Conservation (phyloP, 2,113 vertebrate species). For the Conger conger region DNA sequence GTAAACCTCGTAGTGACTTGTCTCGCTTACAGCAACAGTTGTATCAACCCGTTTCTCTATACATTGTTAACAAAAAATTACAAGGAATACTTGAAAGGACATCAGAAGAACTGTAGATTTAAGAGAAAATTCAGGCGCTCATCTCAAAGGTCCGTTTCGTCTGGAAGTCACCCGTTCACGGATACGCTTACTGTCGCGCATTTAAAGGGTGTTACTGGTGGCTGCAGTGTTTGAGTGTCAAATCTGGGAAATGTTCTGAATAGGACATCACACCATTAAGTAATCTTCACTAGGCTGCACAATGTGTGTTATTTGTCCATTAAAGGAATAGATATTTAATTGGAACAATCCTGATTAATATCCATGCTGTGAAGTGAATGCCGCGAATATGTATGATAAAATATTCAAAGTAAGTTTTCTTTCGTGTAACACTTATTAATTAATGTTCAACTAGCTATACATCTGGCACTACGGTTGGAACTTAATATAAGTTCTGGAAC, state of each 20-base stretch:
- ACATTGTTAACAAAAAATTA: constrained; percentile 55
- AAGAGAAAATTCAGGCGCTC: constrained; percentile 39
- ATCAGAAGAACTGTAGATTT: constrained; percentile 35
- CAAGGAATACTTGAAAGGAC: constrained; percentile 47
- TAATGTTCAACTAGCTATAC: no score
- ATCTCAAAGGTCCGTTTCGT: constrained; percentile 47
- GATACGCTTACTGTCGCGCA: constrained; percentile 32
- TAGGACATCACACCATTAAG: not conserved
- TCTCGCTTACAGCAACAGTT: constrained; percentile 56
- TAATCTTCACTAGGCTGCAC: not conserved
- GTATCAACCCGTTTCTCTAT: constrained; percentile 56
- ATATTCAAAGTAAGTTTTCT: no score
- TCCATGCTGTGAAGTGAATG: not conserved
- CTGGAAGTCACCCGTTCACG: constrained; percentile 42
- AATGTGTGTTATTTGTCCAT: not conserved
- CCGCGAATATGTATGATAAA: no score
- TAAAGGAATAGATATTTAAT: not conserved
- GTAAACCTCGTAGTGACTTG: constrained; percentile 53
- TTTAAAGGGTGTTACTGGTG: constrained; percentile 19
- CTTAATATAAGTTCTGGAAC: no score
- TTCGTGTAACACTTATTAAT: no score
- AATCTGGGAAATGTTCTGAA: not conserved
- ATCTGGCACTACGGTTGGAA: no score
- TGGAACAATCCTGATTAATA: not conserved
- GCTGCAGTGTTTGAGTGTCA: constrained; percentile 11